Evolutionary conservation across 1,140 invertebrate species (phyloP).

Genomic region (Probaryconus sp.): DNA sequence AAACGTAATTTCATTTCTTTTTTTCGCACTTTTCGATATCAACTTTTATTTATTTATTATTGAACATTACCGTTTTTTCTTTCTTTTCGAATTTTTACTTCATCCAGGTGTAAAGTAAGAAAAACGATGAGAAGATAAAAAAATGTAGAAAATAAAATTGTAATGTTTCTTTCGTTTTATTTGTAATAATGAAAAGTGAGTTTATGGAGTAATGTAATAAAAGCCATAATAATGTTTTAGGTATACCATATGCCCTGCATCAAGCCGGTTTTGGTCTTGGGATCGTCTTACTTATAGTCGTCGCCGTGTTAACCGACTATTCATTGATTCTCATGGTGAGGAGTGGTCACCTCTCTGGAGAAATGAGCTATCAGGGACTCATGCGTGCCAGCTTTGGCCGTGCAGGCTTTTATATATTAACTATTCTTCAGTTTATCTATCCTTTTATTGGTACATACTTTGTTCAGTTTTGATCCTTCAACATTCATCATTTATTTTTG

Average conservation of each 20-base stretch:
- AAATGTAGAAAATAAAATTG: conserved; percentile 7
- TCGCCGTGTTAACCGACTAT: conserved; percentile 90
- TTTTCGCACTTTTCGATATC: neutral
- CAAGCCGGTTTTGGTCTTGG: conserved; percentile 90
- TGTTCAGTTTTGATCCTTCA: neutral
- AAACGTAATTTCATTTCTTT: too few relatives aligned
- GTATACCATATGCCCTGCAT: conserved; percentile 90
- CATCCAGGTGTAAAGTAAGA: neutral
- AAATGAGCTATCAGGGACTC: conserved; percentile 90
- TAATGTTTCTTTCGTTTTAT: neutral
- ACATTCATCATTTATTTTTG: conserved; percentile 1
- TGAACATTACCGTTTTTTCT: too few relatives aligned
- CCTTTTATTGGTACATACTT: conserved; percentile 87
- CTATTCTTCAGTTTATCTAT: conserved; percentile 89
- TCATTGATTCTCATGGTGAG: conserved; percentile 90
- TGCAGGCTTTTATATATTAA: conserved; percentile 88
- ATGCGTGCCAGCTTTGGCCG: conserved; percentile 90
- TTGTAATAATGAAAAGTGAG: conserved; percentile 12
- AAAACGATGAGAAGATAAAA: conserved; percentile 6
- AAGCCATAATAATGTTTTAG: conserved; percentile 72
- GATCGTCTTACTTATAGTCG: conserved; percentile 84
- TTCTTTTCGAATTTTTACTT: neutral
- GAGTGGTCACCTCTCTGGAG: conserved; percentile 88
- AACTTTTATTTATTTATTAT: neutral
- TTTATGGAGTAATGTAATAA: neutral